Evolutionary conservation across 37 sponge, comb jelly and placozoan species (phyloP), one percentile per base, ranked within the genome.

Genomic region (Chondrosia reniformis): DNA sequence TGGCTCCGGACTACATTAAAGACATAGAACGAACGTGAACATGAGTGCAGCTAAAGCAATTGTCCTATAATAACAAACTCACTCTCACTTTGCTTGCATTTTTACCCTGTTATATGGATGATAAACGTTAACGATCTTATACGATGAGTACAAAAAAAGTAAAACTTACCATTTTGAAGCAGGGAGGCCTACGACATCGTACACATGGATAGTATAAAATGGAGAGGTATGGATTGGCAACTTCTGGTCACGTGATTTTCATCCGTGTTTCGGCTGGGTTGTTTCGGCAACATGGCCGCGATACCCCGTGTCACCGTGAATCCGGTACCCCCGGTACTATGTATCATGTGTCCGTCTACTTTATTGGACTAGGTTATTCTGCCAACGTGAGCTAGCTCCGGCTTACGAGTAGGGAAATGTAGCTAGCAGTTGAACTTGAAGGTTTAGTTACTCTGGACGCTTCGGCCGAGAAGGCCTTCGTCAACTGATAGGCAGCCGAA

Each of bases 171-270:
- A n/a, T n/a, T n/a, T n/a, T n/a, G n/a, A n/a, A n/a, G n/a, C n/a
- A n/a, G n/a, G n/a, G n/a, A n/a, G n/a, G n/a, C n/a, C n/a, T n/a
- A n/a, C n/a, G n/a, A n/a, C n/a, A n/a, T n/a, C n/a, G n/a, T n/a
- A n/a, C n/a, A n/a, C 54, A 49, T 49, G 54, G 54, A 49, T 49
- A 49, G 54, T 49, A 49, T 49, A 49, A 49, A 49, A 49, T 49
- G 54, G 54, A 49, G 54, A 17, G 54, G 54, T 49, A 49, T 49
- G 54, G 54, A 49, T 49, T 49, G 54, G 54, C 12, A 49, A 49
- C 54, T 49, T 49, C 54, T 49, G 54, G 17, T 49, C 54, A 49
- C 54, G 54, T 49, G 54, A 49, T 12, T 49, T 49, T 49, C 54
- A 49, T 49, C 54, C 54, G 54, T 49, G 54, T 49, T 17, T 49